phyloP scores from a whole-genome alignment of 2,113 vertebrate species.

The Eptatretus burgeri region DNA sequence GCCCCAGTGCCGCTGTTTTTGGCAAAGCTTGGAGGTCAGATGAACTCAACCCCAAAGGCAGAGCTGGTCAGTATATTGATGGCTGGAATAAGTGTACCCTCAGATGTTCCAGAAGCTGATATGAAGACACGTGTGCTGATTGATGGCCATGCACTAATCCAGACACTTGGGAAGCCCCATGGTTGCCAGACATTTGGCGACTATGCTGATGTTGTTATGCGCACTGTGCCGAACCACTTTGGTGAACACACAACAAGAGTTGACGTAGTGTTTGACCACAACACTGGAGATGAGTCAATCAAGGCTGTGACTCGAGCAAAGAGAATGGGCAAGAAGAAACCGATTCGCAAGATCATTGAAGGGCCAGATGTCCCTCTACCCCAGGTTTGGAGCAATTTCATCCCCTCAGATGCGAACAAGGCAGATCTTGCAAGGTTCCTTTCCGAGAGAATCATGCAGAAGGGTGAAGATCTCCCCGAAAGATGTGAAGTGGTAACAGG shows the following conservation, averaged over 20 bases:
- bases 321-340: not conserved
- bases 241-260: not conserved
- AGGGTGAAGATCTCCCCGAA: not conserved
- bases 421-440: not conserved
- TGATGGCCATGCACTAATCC: not conserved
- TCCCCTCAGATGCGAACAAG: not conserved
- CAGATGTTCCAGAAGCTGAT: not conserved
- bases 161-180: not conserved
- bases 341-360: not conserved
- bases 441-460: not conserved
- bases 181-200: not conserved
- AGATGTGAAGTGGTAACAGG: not conserved
- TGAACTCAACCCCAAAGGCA: not conserved
- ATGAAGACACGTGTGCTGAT: not conserved
- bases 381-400: not conserved
- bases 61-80: not conserved
- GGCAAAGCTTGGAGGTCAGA: not conserved
- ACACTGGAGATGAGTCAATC: not conserved
- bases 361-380: not conserved
- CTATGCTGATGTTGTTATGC: not conserved
- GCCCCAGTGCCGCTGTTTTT: not conserved
- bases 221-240: not conserved
- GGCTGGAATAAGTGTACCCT: no score
- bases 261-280: not conserved
- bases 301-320: not conserved